These are phyloP conservation scores for Molorchus minor DNA, from an alignment of 2,888 invertebrate species.

Conservation along the genomic window DNA sequence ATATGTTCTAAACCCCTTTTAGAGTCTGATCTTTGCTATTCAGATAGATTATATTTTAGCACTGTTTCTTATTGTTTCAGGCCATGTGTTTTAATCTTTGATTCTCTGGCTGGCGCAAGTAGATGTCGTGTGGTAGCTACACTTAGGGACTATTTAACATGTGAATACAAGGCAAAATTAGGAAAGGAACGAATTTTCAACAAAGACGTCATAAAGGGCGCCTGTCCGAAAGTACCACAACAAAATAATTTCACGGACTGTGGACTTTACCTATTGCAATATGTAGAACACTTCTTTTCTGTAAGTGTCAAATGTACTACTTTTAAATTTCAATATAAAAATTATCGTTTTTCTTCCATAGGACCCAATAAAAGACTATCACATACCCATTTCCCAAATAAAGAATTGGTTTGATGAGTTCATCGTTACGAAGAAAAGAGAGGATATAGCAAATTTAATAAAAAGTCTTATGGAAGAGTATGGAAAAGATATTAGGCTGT, in stretches of 20 bases:
- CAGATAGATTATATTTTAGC: too few species aligned
- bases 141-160: slow-evolving; percentile 88
- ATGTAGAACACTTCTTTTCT: slow-evolving; percentile 95
- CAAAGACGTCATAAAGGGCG: slow-evolving; percentile 86
- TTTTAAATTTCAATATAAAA: slow-evolving; percentile 11
- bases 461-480: slow-evolving; percentile 78
- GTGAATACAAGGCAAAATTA: slow-evolving; percentile 83
- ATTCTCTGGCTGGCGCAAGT: slow-evolving; percentile 87
- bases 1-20: too few species aligned
- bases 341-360: slow-evolving; percentile 55
- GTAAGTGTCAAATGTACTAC: slow-evolving; percentile 60
- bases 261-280: slow-evolving; percentile 93
- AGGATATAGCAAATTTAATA: slow-evolving; percentile 84
- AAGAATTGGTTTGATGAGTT: slow-evolving; percentile 89
- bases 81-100: slow-evolving; percentile 94
- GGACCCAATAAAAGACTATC: slow-evolving; percentile 85
- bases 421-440: slow-evolving; percentile 83
- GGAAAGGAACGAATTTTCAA: slow-evolving; percentile 73
- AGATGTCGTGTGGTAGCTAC: slow-evolving; percentile 88
- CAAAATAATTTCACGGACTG: slow-evolving; percentile 98
- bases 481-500: slow-evolving; percentile 71
- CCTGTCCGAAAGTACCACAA: slow-evolving; percentile 93
- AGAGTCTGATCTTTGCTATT: too few species aligned
- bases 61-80: slow-evolving; percentile 65
- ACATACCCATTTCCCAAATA: slow-evolving; percentile 83